phyloP scores from a whole-genome alignment of 1,140 invertebrate species.

The Colletes latitarsis region DNA sequence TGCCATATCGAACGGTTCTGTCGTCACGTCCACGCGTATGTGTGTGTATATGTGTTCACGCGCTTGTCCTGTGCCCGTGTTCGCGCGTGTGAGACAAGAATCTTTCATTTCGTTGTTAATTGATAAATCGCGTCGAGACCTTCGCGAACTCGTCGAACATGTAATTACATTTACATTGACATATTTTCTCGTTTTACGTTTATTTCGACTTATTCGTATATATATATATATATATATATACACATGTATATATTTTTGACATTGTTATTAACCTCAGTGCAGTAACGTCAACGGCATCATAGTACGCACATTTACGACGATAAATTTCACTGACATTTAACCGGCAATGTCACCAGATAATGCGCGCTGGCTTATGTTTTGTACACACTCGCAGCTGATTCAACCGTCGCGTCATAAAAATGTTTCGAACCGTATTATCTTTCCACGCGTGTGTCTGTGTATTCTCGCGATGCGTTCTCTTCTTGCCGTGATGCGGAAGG shows the following conservation, averaged over 20 bases:
- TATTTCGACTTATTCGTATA: neutral
- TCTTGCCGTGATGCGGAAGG: neutral
- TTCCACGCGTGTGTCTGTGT: neutral
- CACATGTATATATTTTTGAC: neutral
- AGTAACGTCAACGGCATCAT: constrained; percentile 29
- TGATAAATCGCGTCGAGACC: constrained; percentile 7
- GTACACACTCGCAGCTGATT: constrained; percentile 66
- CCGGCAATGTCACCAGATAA: constrained; percentile 57
- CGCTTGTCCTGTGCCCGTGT: too few species aligned
- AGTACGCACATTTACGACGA: constrained; percentile 9
- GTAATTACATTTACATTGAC: neutral
- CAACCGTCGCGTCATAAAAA: constrained; percentile 42
- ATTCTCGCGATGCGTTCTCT: constrained; percentile 3
- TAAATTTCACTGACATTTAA: constrained; percentile 35
- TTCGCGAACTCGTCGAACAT: neutral
- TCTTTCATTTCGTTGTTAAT: constrained; percentile 47
- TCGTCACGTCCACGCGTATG: constrained; percentile 54
- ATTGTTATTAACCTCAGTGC: neutral
- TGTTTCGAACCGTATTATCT: constrained; percentile 35
- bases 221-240: too few species aligned
- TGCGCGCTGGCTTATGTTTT: constrained; percentile 57
- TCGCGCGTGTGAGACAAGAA: constrained; percentile 11
- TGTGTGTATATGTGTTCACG: neutral
- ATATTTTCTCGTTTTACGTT: too few species aligned
- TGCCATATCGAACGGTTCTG: constrained; percentile 44